Percentiles rank a stretch among this genome's conserved stretches.
Conservation (phyloP, 2,113 vertebrate genomes). For the Dipodomys merriami region DNA sequence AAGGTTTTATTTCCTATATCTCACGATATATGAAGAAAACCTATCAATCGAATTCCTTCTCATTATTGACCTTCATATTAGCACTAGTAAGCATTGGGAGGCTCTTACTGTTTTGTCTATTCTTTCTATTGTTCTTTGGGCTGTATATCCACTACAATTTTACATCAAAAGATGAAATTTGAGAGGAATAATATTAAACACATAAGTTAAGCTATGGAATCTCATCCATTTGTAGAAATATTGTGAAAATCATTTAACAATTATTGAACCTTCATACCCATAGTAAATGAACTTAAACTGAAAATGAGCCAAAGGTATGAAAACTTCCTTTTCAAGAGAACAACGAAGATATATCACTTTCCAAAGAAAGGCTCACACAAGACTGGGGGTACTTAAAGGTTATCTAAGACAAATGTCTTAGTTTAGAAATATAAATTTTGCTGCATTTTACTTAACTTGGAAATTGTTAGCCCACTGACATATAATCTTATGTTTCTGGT, state of each 20-base stretch:
- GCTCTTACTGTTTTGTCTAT: neutral
- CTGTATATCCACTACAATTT: constrained; percentile 50
- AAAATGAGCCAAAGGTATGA: constrained; percentile 68
- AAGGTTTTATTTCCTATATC: neutral
- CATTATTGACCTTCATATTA: constrained; percentile 33
- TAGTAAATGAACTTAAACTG: constrained; percentile 74
- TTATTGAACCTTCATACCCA: constrained; percentile 68
- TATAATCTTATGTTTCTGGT: constrained; percentile 21
- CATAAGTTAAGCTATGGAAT: constrained; percentile 73
- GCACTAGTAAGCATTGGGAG: neutral
- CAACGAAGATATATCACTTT: constrained; percentile 33
- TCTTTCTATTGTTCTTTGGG: neutral
- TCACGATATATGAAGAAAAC: neutral
- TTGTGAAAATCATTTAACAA: constrained; percentile 69
- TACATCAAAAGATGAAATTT: constrained; percentile 33
- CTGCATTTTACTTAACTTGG: neutral
- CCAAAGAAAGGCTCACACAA: constrained; percentile 43
- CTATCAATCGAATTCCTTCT: neutral
- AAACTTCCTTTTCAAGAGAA: constrained; percentile 65
- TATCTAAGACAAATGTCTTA: constrained; percentile 65
- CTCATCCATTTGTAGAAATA: constrained; percentile 65
- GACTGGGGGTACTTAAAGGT: constrained; percentile 64
- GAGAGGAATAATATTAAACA: constrained; percentile 65
- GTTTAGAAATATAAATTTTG: constrained; percentile 52
- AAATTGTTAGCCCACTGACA: constrained; percentile 17